A percentile compares a stretch with the other conserved stretches of the same genome.
phyloP scores from a whole-genome alignment of 1,140 invertebrate genomes.

The Euwallacea similis region DNA sequence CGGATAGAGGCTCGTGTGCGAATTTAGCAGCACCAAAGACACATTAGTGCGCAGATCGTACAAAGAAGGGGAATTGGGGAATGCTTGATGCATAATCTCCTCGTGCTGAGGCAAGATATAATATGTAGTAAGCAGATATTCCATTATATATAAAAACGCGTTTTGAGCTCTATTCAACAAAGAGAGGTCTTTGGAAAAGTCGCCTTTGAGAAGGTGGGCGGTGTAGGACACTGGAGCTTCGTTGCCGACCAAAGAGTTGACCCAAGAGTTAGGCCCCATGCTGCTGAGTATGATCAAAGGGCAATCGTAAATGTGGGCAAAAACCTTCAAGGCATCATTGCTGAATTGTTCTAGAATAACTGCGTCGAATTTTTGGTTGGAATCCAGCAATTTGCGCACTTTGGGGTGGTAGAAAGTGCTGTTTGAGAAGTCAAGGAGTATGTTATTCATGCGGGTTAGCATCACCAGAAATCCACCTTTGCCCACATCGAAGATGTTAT shows the following conservation, averaged over 20 bases:
- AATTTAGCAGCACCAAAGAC: slow-evolving; percentile 61
- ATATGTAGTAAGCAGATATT: slow-evolving; percentile 18
- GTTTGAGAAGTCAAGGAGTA: neutral
- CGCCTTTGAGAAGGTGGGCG: slow-evolving; percentile 45
- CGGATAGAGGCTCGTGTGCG: slow-evolving; percentile 59
- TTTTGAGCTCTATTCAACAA: slow-evolving; percentile 55
- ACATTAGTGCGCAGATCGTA: slow-evolving; percentile 57
- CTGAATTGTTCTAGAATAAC: slow-evolving; percentile 56
- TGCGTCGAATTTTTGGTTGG: slow-evolving; percentile 54
- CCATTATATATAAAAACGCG: slow-evolving; percentile 33
- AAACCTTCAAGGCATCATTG: slow-evolving; percentile 53
- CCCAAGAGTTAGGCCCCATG: slow-evolving; percentile 44
- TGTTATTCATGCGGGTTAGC: neutral
- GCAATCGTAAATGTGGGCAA: slow-evolving; percentile 52
- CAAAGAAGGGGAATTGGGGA: slow-evolving; percentile 55
- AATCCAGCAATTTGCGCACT: slow-evolving; percentile 37
- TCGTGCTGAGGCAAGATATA: slow-evolving; percentile 44
- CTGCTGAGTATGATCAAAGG: slow-evolving; percentile 54
- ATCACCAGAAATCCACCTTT: neutral
- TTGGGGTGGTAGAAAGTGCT: slow-evolving; percentile 32
- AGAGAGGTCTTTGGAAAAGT: slow-evolving; percentile 53
- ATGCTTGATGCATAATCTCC: slow-evolving; percentile 52
- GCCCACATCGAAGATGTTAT: neutral
- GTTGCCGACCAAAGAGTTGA: slow-evolving; percentile 50
- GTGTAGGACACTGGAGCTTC: slow-evolving; percentile 51